These are phyloP conservation scores for Pyrocephalus nanus DNA, from an alignment of 2,797 vertebrate genomes.

Conservation along the genomic window DNA sequence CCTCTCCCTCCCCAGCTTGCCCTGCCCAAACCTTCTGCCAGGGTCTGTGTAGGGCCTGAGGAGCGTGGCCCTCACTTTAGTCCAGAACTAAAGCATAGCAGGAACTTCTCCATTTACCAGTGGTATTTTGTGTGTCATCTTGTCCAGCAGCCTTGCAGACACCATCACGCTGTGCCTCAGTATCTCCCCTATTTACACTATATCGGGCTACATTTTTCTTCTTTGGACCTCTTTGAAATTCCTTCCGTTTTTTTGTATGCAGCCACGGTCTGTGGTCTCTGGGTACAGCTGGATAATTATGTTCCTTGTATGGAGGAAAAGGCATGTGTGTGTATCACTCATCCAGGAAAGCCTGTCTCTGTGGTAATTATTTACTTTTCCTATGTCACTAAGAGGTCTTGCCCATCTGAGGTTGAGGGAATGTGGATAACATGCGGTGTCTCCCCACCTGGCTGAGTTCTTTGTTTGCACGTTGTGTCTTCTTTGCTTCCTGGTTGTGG, in stretches of 20 bases:
- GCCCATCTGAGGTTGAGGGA: not conserved
- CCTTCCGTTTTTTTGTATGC: not conserved
- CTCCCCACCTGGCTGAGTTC: not conserved
- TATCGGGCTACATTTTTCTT: not conserved
- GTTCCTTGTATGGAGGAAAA: not conserved
- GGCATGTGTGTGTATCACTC: not conserved
- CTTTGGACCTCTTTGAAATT: not conserved
- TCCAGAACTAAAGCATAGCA: rapidly evolving
- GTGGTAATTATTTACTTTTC: not conserved
- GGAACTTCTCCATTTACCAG: not conserved
- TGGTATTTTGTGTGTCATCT: not conserved
- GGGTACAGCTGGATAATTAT: not conserved
- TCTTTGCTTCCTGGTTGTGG: not conserved
- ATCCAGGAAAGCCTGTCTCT: not conserved
- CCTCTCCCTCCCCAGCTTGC: not conserved
- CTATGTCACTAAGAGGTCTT: not conserved
- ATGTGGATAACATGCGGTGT: not conserved
- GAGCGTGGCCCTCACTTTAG: rapidly evolving
- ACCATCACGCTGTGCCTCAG: not conserved
- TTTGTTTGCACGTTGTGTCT: not conserved
- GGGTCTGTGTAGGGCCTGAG: not conserved
- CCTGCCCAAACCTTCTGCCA: not conserved
- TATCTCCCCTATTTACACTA: not conserved
- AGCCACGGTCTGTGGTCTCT: not conserved
- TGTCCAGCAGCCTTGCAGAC: not conserved